phyloP scores from a whole-genome alignment of 2,888 invertebrate genomes.

The Cosmia trapezina region DNA sequence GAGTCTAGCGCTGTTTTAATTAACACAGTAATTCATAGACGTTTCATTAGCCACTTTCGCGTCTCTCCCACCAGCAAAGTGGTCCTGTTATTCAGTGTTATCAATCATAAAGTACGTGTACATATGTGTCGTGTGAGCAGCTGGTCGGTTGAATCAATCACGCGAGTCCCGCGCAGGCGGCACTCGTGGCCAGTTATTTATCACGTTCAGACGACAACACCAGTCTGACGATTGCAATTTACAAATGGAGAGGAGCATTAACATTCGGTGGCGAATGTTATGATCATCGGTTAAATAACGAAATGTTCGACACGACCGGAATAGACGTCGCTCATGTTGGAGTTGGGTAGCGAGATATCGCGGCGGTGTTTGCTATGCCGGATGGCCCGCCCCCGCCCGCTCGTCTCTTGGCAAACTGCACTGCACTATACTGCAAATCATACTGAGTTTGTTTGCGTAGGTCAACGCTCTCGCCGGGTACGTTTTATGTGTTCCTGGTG shows the following conservation, averaged over 20 bases:
- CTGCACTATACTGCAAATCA: constrained; percentile 88
- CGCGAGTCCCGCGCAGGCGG: constrained; percentile 76
- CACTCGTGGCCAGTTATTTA: constrained; percentile 79
- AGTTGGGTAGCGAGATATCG: constrained; percentile 82
- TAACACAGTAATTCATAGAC: constrained; percentile 83
- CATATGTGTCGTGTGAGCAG: constrained; percentile 75
- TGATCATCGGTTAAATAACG: constrained; percentile 69
- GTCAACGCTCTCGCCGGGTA: constrained; percentile 86
- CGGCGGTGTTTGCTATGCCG: constrained; percentile 81
- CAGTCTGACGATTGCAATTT: constrained; percentile 78
- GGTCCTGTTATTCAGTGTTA: constrained; percentile 73
- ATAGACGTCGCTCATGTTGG: constrained; percentile 72
- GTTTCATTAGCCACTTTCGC: constrained; percentile 78
- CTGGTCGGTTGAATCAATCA: constrained; percentile 86
- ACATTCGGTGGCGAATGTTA: constrained; percentile 70
- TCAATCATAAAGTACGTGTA: constrained; percentile 77
- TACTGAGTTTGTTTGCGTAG: constrained; percentile 87
- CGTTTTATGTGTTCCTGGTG: constrained; percentile 90
- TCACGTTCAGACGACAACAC: constrained; percentile 79
- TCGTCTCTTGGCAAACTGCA: constrained; percentile 89
- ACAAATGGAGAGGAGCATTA: constrained; percentile 75
- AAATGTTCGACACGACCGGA: constrained; percentile 71
- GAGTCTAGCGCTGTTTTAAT: constrained; percentile 82
- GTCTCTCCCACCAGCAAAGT: constrained; percentile 67
- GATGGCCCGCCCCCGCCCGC: constrained; percentile 82